Percentiles rank a stretch among this genome's conserved stretches.
phyloP scores from a whole-genome alignment of 2,888 invertebrate species.

The Onchidella celtica region DNA sequence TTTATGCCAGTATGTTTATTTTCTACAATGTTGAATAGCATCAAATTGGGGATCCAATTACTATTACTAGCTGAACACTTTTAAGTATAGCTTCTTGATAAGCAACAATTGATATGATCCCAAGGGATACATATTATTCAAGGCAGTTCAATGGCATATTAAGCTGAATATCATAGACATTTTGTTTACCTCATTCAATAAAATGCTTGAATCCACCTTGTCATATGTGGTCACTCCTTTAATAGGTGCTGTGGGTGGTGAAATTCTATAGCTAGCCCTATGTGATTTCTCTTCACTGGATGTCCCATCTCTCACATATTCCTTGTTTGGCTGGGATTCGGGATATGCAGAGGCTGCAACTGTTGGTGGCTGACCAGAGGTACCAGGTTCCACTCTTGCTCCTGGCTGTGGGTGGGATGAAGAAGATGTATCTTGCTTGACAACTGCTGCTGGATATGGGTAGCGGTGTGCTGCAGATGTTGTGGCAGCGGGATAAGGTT shows the following conservation, averaged over 20 bases:
- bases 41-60: background rate
- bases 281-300: background rate
- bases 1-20: background rate
- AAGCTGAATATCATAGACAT: no score
- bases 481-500: background rate
- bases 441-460: background rate
- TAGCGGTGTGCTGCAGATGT: background rate
- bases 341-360: background rate
- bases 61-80: background rate
- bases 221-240: constrained; percentile 47
- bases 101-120: no score
- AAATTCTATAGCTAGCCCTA: constrained; percentile 32
- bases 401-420: constrained; percentile 8
- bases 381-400: background rate
- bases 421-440: background rate
- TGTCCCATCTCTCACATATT: constrained; percentile 5
- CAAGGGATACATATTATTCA: no score
- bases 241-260: constrained; percentile 32
- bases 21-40: background rate
- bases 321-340: background rate
- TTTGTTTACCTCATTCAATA: constrained; percentile 48
- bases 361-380: background rate
- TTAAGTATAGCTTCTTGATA: no score
- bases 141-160: no score
- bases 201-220: constrained; percentile 43